phyloP scores from a whole-genome alignment of 1,140 invertebrate species.

The Heliconius hermathena region DNA sequence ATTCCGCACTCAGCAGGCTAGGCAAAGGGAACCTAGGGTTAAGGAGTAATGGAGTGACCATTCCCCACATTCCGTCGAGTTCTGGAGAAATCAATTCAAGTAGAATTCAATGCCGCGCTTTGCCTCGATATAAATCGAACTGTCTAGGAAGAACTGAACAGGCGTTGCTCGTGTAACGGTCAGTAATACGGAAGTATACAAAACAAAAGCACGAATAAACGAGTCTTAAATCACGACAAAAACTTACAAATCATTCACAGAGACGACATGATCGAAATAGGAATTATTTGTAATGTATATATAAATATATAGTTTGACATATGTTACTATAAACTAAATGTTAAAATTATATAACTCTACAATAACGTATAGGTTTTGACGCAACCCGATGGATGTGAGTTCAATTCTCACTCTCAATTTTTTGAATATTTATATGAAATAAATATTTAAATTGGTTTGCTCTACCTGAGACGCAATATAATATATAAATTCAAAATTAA shows the following conservation, averaged over 20 bases:
- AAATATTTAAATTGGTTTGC: no score
- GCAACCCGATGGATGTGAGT: neutral
- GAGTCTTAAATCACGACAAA: neutral
- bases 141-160: neutral
- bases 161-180: neutral
- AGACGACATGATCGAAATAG: neutral
- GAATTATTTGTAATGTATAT: neutral
- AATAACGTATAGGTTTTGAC: neutral
- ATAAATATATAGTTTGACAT: neutral
- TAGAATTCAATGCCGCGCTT: no score
- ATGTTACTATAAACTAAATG: neutral
- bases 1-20: no score
- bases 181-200: neutral
- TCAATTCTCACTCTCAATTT: neutral
- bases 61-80: no score
- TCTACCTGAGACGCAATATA: no score
- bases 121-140: neutral
- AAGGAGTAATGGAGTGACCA: no score
- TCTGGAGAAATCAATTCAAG: no score
- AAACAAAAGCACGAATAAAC: neutral
- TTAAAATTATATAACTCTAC: neutral
- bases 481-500: no score
- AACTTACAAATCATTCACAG: neutral
- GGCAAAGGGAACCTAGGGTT: no score
- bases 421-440: no score